Conservation (phyloP, 2,113 vertebrate genomes). For the Syngnathus typhle region DNA sequence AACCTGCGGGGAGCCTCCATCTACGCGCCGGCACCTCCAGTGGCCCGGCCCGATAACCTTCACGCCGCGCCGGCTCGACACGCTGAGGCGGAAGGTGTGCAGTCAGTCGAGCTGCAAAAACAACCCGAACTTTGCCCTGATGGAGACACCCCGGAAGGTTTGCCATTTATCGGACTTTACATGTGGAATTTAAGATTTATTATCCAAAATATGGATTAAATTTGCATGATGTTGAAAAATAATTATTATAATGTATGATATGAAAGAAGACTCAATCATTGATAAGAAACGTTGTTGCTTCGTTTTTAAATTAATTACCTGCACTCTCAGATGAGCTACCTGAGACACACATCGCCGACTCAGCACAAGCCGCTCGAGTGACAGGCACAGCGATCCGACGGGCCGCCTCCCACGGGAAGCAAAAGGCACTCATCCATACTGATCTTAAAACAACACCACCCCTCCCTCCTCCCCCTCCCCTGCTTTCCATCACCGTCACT, state of each 20-base stretch:
- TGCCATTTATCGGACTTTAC: constrained; percentile 16
- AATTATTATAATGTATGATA: constrained; percentile 30
- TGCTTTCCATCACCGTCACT: constrained; percentile 14
- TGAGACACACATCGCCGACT: constrained; percentile 33
- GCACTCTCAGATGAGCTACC: constrained; percentile 28
- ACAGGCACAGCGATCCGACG: constrained; percentile 66
- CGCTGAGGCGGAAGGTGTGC: constrained; percentile 41
- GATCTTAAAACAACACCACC: constrained; percentile 77
- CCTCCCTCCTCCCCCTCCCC: constrained; percentile 16
- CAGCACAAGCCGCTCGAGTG: constrained; percentile 58
- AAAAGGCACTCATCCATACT: constrained; percentile 69
- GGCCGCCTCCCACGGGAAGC: constrained; percentile 64
- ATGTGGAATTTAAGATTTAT: constrained; percentile 17
- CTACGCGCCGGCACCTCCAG: constrained; percentile 37
- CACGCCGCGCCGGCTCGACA: constrained; percentile 56
- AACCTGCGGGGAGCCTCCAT: constrained; percentile 60
- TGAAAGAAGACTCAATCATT: constrained; percentile 51
- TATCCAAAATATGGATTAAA: no score
- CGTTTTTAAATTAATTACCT: constrained; percentile 27
- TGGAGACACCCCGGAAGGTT: constrained; percentile 8
- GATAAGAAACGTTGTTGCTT: constrained; percentile 61
- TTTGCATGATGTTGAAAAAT: background rate
- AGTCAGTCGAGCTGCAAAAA: constrained; percentile 44
- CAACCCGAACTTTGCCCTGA: constrained; percentile 53
- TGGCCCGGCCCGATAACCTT: constrained; percentile 64